A percentile compares a stretch with the other conserved stretches of the same genome.
Evolutionary conservation across 2,888 invertebrate genomes (phyloP).

Genomic region (Trichacis sp.): DNA sequence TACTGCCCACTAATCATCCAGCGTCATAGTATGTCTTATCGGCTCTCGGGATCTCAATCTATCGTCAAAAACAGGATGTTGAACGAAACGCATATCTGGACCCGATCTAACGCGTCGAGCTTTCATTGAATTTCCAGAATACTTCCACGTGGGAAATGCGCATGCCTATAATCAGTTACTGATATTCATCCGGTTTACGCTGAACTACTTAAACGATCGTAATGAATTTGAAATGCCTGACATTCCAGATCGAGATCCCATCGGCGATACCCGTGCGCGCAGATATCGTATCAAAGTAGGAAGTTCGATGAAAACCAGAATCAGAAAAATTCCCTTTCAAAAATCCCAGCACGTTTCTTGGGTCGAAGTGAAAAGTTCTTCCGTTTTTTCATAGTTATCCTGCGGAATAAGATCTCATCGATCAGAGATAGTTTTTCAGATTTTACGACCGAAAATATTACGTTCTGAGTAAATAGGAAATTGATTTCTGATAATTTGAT

Average conservation of each 20-base stretch:
- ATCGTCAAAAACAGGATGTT: background rate
- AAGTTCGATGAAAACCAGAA: background rate
- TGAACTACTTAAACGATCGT: background rate
- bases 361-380: too few relatives aligned
- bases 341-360: background rate
- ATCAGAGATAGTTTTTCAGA: too few relatives aligned
- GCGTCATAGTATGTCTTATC: background rate
- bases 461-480: too few relatives aligned
- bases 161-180: background rate
- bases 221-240: background rate
- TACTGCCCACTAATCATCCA: background rate
- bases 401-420: too few relatives aligned
- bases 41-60: background rate
- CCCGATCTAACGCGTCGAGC: background rate
- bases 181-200: background rate
- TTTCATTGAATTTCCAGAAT: slow-evolving; percentile 6
- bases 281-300: background rate
- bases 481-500: too few relatives aligned
- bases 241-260: slow-evolving; percentile 1
- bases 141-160: background rate
- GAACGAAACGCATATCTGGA: background rate
- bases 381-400: too few relatives aligned
- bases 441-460: too few relatives aligned
- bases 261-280: background rate
- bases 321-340: background rate